Conservation (phyloP, 2,113 vertebrate genomes). For the Brienomyrus longianalis region DNA sequence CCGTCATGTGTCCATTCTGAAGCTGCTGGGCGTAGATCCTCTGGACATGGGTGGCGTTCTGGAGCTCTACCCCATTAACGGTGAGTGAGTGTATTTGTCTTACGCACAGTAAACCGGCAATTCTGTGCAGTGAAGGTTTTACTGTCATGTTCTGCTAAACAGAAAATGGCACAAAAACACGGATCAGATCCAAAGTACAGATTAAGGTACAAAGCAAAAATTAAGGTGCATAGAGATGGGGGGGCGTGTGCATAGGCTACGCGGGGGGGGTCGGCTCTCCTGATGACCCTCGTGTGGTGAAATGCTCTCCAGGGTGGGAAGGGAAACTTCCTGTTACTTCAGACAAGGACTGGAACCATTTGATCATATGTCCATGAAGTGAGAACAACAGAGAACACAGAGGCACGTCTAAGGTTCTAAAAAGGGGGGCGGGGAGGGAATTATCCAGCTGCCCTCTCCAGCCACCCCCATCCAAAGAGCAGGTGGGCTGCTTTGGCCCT, state of each 20-base stretch:
- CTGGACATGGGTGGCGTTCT: slow-evolving; percentile 77
- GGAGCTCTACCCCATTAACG: slow-evolving; percentile 93
- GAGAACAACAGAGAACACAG: too few species aligned
- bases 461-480: slow-evolving; percentile 15
- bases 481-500: neutral
- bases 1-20: slow-evolving; percentile 87
- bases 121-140: neutral
- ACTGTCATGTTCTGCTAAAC: neutral
- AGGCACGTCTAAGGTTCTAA: too few species aligned
- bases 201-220: too few species aligned
- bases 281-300: too few species aligned
- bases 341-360: too few species aligned
- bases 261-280: too few species aligned
- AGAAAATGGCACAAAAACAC: neutral
- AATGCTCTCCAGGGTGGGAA: too few species aligned
- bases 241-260: too few species aligned
- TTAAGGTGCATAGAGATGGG: too few species aligned
- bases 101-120: neutral
- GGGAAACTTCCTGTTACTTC: too few species aligned
- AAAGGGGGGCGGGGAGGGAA: too few species aligned
- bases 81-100: slow-evolving; percentile 53
- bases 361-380: too few species aligned
- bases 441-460: neutral
- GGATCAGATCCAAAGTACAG: neutral
- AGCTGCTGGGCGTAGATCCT: slow-evolving; percentile 74